phyloP scores from a whole-genome alignment of 2,113 vertebrate species.

The Psammodynastes pulverulentus region DNA sequence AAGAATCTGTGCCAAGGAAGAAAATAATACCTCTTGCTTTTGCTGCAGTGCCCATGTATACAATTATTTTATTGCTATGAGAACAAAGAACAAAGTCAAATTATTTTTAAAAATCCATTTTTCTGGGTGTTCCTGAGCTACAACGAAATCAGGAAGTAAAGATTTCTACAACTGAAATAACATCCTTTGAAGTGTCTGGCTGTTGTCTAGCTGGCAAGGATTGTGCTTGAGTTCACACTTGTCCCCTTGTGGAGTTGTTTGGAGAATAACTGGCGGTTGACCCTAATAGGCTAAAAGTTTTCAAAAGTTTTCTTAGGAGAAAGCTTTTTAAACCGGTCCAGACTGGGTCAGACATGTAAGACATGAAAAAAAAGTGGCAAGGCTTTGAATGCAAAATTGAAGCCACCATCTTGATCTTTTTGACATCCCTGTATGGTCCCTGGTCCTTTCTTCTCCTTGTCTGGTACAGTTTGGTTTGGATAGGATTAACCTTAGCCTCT shows the following conservation, averaged over 20 bases:
- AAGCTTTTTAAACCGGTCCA: neutral
- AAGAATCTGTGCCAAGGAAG: constrained; percentile 25
- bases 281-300: neutral
- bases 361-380: neutral
- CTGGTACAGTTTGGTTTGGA: neutral
- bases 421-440: neutral
- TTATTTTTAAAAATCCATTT: neutral
- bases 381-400: neutral
- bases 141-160: neutral
- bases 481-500: neutral
- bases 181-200: neutral
- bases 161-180: neutral
- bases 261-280: neutral
- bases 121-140: neutral
- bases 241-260: neutral
- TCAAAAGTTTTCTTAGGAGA: neutral
- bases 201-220: neutral
- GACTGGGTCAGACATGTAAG: neutral
- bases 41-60: neutral
- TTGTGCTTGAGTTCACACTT: neutral
- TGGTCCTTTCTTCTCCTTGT: neutral
- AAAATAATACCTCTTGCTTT: constrained; percentile 1
- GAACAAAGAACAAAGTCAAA: neutral
- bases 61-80: constrained; percentile 12
- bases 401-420: neutral